phyloP scores from a whole-genome alignment of 2,113 vertebrate species.

The Aythya baeri region DNA sequence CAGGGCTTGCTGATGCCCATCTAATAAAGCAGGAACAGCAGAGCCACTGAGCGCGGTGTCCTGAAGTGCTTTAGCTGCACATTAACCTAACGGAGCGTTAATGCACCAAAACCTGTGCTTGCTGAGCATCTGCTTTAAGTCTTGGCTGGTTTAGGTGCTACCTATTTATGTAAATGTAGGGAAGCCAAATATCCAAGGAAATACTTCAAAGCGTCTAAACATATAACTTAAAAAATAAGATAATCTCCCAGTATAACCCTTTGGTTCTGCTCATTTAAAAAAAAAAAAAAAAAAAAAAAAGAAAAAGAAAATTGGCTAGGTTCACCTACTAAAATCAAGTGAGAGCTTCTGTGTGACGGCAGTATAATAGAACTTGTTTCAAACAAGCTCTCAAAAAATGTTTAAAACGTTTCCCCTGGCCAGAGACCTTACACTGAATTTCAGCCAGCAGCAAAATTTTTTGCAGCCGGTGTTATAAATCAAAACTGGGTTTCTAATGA shows the following conservation, averaged over 20 bases:
- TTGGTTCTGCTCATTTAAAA: not conserved
- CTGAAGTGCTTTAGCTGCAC: not conserved
- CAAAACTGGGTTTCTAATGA: slow-evolving; percentile 73
- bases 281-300: too few species aligned
- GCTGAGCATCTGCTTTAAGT: fast-evolving
- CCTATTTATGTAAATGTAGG: not conserved
- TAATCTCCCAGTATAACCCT: not conserved
- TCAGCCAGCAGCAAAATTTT: slow-evolving; percentile 70
- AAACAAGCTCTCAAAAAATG: slow-evolving; percentile 14
- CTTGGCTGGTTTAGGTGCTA: not conserved
- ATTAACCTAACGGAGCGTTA: not conserved
- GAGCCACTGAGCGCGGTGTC: fast-evolving
- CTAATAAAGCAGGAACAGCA: not conserved
- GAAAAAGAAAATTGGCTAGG: too few species aligned
- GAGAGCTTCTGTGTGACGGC: not conserved
- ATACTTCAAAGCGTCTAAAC: not conserved
- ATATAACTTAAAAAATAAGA: not conserved
- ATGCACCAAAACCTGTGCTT: fast-evolving
- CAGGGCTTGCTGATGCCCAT: not conserved
- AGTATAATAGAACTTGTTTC: not conserved
- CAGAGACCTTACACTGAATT: slow-evolving; percentile 59
- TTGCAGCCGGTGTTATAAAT: slow-evolving; percentile 71
- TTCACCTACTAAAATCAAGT: not conserved
- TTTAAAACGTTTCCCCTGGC: slow-evolving; percentile 45
- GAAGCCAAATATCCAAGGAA: not conserved